A percentile compares a stretch with the other conserved stretches of the same genome.
These are phyloP conservation scores for Cetonia aurata DNA, from an alignment of 2,888 invertebrate genomes.

Conservation along the genomic window DNA sequence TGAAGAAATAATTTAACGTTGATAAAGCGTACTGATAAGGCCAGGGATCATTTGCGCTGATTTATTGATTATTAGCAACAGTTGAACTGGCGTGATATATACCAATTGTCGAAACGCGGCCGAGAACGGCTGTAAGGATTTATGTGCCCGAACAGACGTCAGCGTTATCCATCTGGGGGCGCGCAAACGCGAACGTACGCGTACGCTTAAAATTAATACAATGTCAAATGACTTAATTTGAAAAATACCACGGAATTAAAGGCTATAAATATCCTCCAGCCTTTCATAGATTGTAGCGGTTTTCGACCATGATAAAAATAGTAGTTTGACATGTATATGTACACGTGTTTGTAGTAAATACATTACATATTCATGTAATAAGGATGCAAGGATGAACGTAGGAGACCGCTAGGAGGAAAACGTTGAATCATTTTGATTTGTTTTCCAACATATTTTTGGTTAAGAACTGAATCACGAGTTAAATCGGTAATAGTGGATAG, in stretches of 20 bases:
- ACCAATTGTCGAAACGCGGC: slow-evolving; percentile 38
- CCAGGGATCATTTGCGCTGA: slow-evolving; percentile 52
- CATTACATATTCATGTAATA: slow-evolving; percentile 1
- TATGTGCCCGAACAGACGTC: slow-evolving; percentile 37
- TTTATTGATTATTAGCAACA: slow-evolving; percentile 59
- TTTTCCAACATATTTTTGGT: too few relatives aligned
- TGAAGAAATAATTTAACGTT: slow-evolving; percentile 40
- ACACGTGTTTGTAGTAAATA: slow-evolving; percentile 1
- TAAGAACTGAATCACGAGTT: too few relatives aligned
- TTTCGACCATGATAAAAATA: slow-evolving; percentile 18
- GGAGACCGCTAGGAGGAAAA: background rate
- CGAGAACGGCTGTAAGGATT: slow-evolving; percentile 29
- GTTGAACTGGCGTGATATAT: slow-evolving; percentile 42
- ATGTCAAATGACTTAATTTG: slow-evolving; percentile 36
- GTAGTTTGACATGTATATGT: slow-evolving; percentile 8
- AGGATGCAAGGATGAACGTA: slow-evolving; percentile 6
- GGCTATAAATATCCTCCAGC: slow-evolving; percentile 25
- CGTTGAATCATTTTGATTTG: background rate
- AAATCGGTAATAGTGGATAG: too few relatives aligned
- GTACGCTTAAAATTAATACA: slow-evolving; percentile 33
- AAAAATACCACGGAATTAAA: slow-evolving; percentile 31
- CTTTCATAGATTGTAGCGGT: slow-evolving; percentile 19
- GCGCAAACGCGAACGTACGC: slow-evolving; percentile 1
- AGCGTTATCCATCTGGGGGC: slow-evolving; percentile 9
- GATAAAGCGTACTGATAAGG: slow-evolving; percentile 42